phyloP scores from a whole-genome alignment of 2,888 invertebrate species.

The Folsomia candida region DNA sequence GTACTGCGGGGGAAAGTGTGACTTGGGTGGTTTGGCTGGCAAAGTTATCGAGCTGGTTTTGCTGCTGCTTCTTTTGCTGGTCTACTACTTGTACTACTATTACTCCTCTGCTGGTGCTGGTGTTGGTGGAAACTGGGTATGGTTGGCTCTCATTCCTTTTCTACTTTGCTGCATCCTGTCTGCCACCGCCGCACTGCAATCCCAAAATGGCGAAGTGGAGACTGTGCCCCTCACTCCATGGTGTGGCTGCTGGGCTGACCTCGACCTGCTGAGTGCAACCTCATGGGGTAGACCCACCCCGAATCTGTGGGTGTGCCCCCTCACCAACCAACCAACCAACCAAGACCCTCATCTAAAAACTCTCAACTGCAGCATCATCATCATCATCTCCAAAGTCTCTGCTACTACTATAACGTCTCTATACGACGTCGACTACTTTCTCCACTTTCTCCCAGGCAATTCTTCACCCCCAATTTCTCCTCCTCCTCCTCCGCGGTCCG shows the following conservation, averaged over 20 bases:
- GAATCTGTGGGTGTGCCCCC: not conserved
- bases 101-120: not conserved
- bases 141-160: not conserved
- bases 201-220: conserved; percentile 51
- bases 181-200: conserved; percentile 48
- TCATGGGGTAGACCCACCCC: not conserved
- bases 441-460: too few species aligned
- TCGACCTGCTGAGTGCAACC: not conserved
- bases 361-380: too few species aligned
- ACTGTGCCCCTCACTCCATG: too few species aligned
- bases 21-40: too few species aligned
- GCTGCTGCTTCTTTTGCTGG: too few species aligned
- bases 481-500: too few species aligned
- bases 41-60: too few species aligned
- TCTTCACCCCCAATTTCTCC: too few species aligned
- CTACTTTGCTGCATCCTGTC: conserved; percentile 52
- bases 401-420: too few species aligned
- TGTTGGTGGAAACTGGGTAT: not conserved
- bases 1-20: too few species aligned
- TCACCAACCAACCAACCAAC: not conserved
- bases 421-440: not conserved
- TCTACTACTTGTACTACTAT: too few species aligned
- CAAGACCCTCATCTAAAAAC: too few species aligned
- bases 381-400: not conserved
- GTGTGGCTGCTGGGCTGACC: not conserved